These are phyloP conservation scores for Pomacea canaliculata DNA, from an alignment of 2,888 invertebrate genomes.

Conservation along the genomic window DNA sequence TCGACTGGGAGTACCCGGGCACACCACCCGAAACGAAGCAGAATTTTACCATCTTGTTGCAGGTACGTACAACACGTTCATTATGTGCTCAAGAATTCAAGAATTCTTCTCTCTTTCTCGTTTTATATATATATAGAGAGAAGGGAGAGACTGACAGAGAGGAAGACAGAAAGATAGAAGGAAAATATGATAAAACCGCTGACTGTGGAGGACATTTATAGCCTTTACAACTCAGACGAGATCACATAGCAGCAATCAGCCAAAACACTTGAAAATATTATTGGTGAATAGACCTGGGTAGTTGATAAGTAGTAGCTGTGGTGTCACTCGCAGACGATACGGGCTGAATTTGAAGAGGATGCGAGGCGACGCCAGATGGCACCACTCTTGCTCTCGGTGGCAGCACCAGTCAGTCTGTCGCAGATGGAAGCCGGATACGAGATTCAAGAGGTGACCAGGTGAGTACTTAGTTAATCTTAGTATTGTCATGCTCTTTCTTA, in stretches of 20 bases:
- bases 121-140: too few species aligned
- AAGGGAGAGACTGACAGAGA: too few species aligned
- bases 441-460: slow-evolving; percentile 52
- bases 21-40: slow-evolving; percentile 24
- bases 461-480: not conserved
- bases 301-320: too few species aligned
- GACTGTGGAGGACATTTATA: too few species aligned
- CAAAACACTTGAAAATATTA: too few species aligned
- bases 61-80: slow-evolving; percentile 34
- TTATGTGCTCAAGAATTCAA: not conserved
- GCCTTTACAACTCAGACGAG: too few species aligned
- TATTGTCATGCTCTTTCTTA: too few species aligned
- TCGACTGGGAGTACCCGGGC: slow-evolving; percentile 65
- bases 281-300: too few species aligned
- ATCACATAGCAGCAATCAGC: too few species aligned
- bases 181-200: too few species aligned
- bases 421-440: slow-evolving; percentile 52
- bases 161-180: too few species aligned
- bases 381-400: slow-evolving; percentile 53
- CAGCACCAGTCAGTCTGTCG: slow-evolving; percentile 53
- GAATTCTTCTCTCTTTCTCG: too few species aligned
- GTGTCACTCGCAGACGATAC: slow-evolving; percentile 39
- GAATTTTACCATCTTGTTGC: slow-evolving; percentile 41
- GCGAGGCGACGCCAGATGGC: slow-evolving; percentile 31
- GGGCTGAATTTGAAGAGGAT: slow-evolving; percentile 49